Base-by-base conservation (phyloP, 1,140 invertebrate species). In the Brachionus paranguensis region DNA sequence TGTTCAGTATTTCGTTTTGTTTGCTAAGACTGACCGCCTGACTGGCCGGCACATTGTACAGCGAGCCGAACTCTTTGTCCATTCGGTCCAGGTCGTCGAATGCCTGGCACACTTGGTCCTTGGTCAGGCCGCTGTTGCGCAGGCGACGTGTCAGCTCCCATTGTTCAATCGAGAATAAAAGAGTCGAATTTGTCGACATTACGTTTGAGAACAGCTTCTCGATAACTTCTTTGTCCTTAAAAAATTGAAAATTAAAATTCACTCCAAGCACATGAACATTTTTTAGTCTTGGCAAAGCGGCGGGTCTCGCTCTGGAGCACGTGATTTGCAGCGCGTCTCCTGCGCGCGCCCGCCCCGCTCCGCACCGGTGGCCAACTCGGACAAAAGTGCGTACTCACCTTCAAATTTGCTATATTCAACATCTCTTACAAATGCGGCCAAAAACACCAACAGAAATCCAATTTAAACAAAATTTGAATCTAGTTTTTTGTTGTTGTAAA, bases 91-190 rank as follows among this genome's bases (percentile, higher is more conserved):
- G 86, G 12, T 88, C 86, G 64, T 90, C 89, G 85, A 89, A 90
- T 7, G 89, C 89, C 72, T 86, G 86, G 8, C 88, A 84, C 7
- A 90, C 86, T 84, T 90, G 88, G 72, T 89, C 88, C 76, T 89
- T 89, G 24, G 88, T 89, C 50, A 90, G 86, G 7, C 89, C 89
- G 85, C 88, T 89, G 85, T 88, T 89, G 41, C 88, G 85, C 17
- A 90, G 85, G 17, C 89, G 86, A 10, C 89, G 85, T 43, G 89
- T 87, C 78, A 90, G 84, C 84, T 90, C 89, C 83, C 89, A 87
- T 86, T 90, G 89, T 85, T 90, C 89, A 27, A 90, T 87, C 24
- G 89, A 88, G 86, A 89, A 90, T 84, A 88, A 79, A 12, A 83
- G 37, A 41, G 81, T 45, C 45, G 81, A 81, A 64, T 81, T 81